A percentile compares a stretch with the other conserved stretches of the same genome.
These are phyloP conservation scores for Sinocyclocheilus anshuiensis DNA, from an alignment of 2,113 vertebrate genomes.

Conservation along the genomic window DNA sequence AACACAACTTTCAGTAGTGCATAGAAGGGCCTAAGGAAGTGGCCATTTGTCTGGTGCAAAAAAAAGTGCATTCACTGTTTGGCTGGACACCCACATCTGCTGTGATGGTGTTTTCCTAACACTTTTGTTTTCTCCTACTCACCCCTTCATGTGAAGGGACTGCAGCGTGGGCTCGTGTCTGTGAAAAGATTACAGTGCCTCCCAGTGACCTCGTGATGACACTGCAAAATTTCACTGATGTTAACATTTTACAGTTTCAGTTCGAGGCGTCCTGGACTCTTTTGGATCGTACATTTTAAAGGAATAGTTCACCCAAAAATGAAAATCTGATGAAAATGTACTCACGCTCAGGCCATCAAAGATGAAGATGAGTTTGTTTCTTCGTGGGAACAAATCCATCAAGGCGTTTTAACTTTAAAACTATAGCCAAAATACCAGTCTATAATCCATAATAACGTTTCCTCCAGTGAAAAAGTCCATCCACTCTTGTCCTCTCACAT, in stretches of 20 bases:
- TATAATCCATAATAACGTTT: no score
- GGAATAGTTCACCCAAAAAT: no score
- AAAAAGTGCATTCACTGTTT: background rate
- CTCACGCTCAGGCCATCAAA: no score
- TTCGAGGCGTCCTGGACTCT: background rate
- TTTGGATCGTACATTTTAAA: no score
- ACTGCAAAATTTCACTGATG: background rate
- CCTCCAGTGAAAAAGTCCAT: no score
- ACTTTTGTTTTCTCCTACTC: background rate
- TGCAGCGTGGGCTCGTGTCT: background rate
- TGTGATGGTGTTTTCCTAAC: background rate
- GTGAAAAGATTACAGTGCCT: conserved; percentile 25
- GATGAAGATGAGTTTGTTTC: no score
- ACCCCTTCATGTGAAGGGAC: background rate
- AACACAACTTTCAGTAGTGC: background rate
- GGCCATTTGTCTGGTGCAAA: background rate
- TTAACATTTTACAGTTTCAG: background rate
- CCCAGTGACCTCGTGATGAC: conserved; percentile 2
- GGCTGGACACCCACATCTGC: background rate
- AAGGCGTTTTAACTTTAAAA: no score
- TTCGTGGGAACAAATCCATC: no score
- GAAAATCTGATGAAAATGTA: no score
- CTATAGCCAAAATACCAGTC: no score
- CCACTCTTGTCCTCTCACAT: no score
- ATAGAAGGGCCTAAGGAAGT: background rate